phyloP scores from a whole-genome alignment of 2,888 invertebrate genomes.

The Scaptomyza parva region DNA sequence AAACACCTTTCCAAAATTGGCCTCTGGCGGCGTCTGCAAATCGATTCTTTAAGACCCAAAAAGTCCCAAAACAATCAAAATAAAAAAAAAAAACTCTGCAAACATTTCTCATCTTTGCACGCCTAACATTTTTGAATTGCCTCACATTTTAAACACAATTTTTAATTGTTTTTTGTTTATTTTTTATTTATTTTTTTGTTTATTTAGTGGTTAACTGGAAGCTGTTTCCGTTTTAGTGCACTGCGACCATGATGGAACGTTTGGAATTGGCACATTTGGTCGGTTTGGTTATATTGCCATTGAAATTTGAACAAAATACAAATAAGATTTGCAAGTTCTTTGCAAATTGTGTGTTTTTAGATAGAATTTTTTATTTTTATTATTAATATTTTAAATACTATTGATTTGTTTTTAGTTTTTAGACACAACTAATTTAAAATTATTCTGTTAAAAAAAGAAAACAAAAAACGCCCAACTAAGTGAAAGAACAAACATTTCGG shows the following conservation, averaged over 20 bases:
- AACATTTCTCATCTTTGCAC: conserved; percentile 67
- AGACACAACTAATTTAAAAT: conserved; percentile 68
- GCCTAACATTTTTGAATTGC: conserved; percentile 40
- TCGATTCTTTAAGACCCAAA: conserved; percentile 17
- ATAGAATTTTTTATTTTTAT: conserved; percentile 80
- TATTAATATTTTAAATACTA: conserved; percentile 53
- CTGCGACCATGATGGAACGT: conserved; percentile 44
- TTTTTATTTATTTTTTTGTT: conserved; percentile 34
- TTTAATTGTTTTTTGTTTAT: conserved; percentile 24
- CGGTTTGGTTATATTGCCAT: conserved; percentile 70
- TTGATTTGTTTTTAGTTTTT: conserved; percentile 77
- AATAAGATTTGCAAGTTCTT: conserved; percentile 67
- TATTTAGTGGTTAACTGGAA: conserved; percentile 84
- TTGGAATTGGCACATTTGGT: conserved; percentile 67
- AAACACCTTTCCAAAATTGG: conserved; percentile 23
- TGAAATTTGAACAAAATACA: conserved; percentile 63
- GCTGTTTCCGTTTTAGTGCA: conserved; percentile 80
- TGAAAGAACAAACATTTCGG: conserved; percentile 27
- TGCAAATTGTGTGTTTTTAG: conserved; percentile 75
- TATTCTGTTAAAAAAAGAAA: conserved; percentile 39
- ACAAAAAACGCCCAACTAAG: conserved; percentile 39
- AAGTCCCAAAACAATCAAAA: conserved; percentile 16
- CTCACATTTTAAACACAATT: conserved; percentile 5
- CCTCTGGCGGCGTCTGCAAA: conserved; percentile 42
- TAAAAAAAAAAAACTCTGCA: conserved; percentile 31